Evolutionary conservation across 2,113 vertebrate genomes (phyloP).

Genomic region (Aix galericulata): DNA sequence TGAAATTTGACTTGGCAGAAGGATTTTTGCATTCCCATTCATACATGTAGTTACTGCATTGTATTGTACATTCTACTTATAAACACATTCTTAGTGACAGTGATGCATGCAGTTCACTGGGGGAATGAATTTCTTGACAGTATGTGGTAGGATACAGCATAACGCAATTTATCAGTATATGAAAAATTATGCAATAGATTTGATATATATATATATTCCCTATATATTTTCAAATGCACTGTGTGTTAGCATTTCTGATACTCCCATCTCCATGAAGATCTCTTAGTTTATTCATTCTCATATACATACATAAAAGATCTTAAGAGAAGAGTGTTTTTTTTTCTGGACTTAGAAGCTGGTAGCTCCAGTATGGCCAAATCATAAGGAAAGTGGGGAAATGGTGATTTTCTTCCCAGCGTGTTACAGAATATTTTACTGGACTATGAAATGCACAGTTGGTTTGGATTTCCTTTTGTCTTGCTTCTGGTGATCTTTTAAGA

Average conservation of each 20-base stretch:
- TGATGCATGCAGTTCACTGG: fast-evolving
- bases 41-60: neutral
- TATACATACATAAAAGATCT: neutral
- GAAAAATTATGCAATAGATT: neutral
- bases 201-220: neutral
- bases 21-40: neutral
- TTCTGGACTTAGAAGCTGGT: neutral
- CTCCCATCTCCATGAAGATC: neutral
- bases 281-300: neutral
- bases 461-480: neutral
- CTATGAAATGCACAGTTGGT: neutral
- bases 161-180: neutral
- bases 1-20: neutral
- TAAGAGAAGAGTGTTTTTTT: neutral
- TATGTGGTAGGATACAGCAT: neutral
- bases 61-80: neutral
- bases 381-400: neutral
- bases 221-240: neutral
- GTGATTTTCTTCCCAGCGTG: conserved; percentile 19
- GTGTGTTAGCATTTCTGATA: neutral
- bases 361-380: neutral
- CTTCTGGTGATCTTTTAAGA: neutral
- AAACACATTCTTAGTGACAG: neutral
- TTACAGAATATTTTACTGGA: conserved; percentile 30
- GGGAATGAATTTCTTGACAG: neutral